Evolutionary conservation across 2,888 invertebrate species (phyloP), one percentile per base, ranked within the genome.

Genomic region (Oconnorella tubifera): DNA sequence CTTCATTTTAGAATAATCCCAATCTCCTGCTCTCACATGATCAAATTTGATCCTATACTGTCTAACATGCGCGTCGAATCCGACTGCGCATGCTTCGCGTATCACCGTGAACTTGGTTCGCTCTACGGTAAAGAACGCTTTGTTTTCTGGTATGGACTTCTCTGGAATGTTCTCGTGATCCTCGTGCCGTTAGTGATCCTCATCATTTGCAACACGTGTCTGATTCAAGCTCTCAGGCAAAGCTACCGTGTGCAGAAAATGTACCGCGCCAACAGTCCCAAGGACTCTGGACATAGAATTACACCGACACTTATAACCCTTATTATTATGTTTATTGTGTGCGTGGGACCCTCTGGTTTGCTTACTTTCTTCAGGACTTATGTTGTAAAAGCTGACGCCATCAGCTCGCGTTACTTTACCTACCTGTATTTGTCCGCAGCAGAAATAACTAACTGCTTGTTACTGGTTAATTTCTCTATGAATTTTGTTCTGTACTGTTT

Each of bases 401-500:
- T 32, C 23, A n/a, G 29, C 28, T 48, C 49, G 1, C 50, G 25
- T n/a, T 60, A 50, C 51, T n/a, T n/a, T n/a, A n/a, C n/a, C n/a
- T n/a, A 50, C 28, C 0, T 25, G 33, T 62, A 59, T 50, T 56
- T 65, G 50, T 14, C 33, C 4, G 58, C 58, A 1, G 33, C 58
- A 3, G 56, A 25, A 28, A 51, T 78, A 23, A 76, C 77, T 27
- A 79, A 79, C 64, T 73, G 78, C 69, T 74, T 79, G 76, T 76
- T 77, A 67, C 76, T 75, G 0, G 66, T 77, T 40, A 78, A 79
- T 59, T 79, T 78, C 62, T 59, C 89, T 49, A 33, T 89, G 68
- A 89, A 89, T 40, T 89, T 89, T 83, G 88, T 89, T 79, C 88
- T 90, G 66, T 90, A 90, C 82, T 89, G 88, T 78, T 84, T 89